Percentiles rank a stretch among this genome's conserved stretches.
These are phyloP conservation scores for Muntiacus muntjak DNA, from an alignment of 2,113 vertebrate species.

Conservation along the genomic window DNA sequence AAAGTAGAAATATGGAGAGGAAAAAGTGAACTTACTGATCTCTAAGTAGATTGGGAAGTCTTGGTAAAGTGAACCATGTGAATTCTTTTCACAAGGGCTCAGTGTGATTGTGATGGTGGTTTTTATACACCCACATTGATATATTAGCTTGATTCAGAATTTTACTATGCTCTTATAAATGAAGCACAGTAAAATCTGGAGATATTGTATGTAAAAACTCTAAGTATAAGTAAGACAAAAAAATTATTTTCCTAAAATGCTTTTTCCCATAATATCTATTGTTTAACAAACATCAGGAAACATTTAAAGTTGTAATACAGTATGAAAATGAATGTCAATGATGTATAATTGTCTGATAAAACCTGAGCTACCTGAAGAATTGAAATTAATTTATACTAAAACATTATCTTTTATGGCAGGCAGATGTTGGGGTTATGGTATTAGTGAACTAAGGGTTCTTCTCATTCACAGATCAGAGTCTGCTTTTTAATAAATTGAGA, in stretches of 20 bases:
- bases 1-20: not conserved
- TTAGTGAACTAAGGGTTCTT: constrained; percentile 75
- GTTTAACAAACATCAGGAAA: not conserved
- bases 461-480: constrained; percentile 71
- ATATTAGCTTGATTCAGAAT: not conserved
- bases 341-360: constrained; percentile 69
- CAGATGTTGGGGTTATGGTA: constrained; percentile 82
- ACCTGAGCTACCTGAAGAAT: constrained; percentile 54
- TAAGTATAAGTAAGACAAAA: not conserved
- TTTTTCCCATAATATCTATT: not conserved
- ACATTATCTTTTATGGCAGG: constrained; percentile 78
- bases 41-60: not conserved
- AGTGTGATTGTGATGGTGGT: not conserved
- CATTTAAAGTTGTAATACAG: constrained; percentile 38
- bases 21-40: not conserved
- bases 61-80: not conserved
- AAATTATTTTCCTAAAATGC: not conserved
- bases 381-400: constrained; percentile 82
- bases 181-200: not conserved
- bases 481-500: constrained; percentile 76
- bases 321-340: constrained; percentile 63
- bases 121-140: not conserved
- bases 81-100: not conserved
- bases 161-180: not conserved
- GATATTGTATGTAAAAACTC: not conserved